Conservation (phyloP, 2,888 invertebrate species). For the Crematogaster levior region DNA sequence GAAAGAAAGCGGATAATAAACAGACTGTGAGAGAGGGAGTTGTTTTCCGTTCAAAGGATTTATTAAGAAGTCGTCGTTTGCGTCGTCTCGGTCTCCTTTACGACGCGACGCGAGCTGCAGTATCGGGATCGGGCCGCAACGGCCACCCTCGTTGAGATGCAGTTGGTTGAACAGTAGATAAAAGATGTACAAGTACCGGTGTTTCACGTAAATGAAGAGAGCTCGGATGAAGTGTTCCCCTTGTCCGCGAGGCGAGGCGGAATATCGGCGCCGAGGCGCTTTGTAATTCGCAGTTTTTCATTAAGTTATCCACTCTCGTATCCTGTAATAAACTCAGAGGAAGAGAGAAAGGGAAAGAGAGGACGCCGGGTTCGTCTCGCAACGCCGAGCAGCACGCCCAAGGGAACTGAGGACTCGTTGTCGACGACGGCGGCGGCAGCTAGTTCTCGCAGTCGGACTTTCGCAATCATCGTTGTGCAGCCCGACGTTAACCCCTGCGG, state of each 20-base stretch:
- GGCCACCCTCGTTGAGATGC: slow-evolving; percentile 6
- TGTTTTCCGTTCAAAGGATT: slow-evolving; percentile 34
- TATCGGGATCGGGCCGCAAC: background rate
- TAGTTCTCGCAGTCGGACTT: slow-evolving; percentile 41
- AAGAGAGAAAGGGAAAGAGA: background rate
- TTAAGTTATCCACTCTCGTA: slow-evolving; percentile 44
- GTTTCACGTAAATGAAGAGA: slow-evolving; percentile 51
- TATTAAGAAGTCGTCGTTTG: slow-evolving; percentile 25
- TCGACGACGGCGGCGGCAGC: background rate
- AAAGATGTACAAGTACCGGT: slow-evolving; percentile 60
- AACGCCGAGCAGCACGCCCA: slow-evolving; percentile 39
- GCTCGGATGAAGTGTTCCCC: slow-evolving; percentile 50
- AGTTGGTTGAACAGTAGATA: slow-evolving; percentile 36
- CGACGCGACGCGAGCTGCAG: slow-evolving; percentile 11
- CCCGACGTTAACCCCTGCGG: slow-evolving; percentile 37
- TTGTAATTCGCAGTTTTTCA: slow-evolving; percentile 56
- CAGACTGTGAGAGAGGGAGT: background rate
- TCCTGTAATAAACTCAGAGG: slow-evolving; percentile 40
- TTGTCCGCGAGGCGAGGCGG: slow-evolving; percentile 22
- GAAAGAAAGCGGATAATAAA: slow-evolving; percentile 26
- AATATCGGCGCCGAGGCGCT: slow-evolving; percentile 36
- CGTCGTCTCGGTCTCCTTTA: slow-evolving; percentile 11
- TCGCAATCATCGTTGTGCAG: slow-evolving; percentile 40
- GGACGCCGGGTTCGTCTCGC: background rate
- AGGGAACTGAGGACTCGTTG: slow-evolving; percentile 40